Conservation (phyloP, 2,888 invertebrate genomes). For the Archaeoteleia sp. region DNA sequence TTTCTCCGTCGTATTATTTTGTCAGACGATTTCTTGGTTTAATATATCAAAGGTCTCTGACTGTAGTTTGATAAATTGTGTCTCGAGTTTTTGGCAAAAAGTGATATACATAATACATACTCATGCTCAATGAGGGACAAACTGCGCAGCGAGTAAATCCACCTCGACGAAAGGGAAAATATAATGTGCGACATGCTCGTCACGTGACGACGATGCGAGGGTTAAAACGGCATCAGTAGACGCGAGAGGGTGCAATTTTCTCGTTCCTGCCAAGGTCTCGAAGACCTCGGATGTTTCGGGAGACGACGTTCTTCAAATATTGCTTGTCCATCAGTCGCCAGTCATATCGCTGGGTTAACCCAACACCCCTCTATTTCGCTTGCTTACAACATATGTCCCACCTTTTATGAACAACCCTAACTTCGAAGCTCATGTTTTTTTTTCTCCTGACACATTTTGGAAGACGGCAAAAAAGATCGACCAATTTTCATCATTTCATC, state of each 20-base stretch:
- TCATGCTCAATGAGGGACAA: no score
- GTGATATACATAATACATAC: conserved; percentile 4
- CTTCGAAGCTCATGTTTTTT: not conserved
- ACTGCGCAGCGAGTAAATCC: not conserved
- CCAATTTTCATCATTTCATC: not conserved
- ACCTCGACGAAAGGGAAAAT: conserved; percentile 25
- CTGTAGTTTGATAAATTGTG: conserved; percentile 28
- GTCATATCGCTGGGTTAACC: conserved; percentile 21
- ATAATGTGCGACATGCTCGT: conserved; percentile 18
- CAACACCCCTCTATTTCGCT: conserved; percentile 22
- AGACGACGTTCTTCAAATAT: conserved; percentile 29
- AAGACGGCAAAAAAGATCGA: conserved; percentile 1
- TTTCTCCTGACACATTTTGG: conserved; percentile 20
- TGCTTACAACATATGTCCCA: conserved; percentile 25
- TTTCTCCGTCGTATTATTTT: conserved; percentile 7
- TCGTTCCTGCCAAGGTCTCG: not conserved
- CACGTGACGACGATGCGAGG: conserved; percentile 30
- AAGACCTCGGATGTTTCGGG: conserved; percentile 9
- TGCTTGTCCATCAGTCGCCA: conserved; percentile 45
- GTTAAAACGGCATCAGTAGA: conserved; percentile 33
- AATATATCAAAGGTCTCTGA: conserved; percentile 9
- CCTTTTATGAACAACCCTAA: conserved; percentile 28
- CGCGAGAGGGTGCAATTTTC: conserved; percentile 36
- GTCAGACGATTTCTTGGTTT: conserved; percentile 2
- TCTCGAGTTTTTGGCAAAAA: conserved; percentile 28